Evolutionary conservation across 1,140 invertebrate species (phyloP).

Genomic region (Drepana arcuata): DNA sequence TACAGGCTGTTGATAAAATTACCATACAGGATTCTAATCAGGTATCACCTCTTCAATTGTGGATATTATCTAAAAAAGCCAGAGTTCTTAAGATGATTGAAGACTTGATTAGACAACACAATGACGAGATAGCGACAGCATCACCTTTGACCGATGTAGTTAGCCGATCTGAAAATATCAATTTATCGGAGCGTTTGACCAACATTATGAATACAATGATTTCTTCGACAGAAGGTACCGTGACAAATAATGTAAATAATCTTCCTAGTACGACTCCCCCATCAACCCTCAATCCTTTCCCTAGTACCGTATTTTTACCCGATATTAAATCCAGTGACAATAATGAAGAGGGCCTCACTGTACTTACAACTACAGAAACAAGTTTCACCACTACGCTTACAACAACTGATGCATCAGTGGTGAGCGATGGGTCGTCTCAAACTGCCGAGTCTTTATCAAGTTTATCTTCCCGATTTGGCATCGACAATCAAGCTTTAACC

Average conservation of each 20-base stretch:
- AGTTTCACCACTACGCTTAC: conserved; percentile 6
- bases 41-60: conserved; percentile 47
- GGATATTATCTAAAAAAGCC: conserved; percentile 64
- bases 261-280: conserved; percentile 13
- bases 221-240: conserved; percentile 29
- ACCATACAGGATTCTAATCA: conserved; percentile 38
- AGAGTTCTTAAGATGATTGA: conserved; percentile 68
- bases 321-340: too few species aligned
- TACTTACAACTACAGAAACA: conserved; percentile 4
- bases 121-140: conserved; percentile 57
- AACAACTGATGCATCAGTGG: background rate
- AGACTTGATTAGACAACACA: conserved; percentile 59
- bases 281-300: conserved; percentile 11
- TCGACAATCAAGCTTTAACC: background rate
- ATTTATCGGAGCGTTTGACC: conserved; percentile 44
- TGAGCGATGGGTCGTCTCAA: conserved; percentile 7
- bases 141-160: conserved; percentile 37
- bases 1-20: conserved; percentile 20
- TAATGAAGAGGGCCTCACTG: background rate
- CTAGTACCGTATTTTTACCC: too few species aligned
- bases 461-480: conserved; percentile 9
- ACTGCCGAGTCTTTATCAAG: too few species aligned
- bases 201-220: conserved; percentile 52
- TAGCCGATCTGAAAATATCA: conserved; percentile 25
- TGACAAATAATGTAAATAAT: conserved; percentile 19